phyloP scores from a whole-genome alignment of 1,140 invertebrate species.

The Telenomus remus region DNA sequence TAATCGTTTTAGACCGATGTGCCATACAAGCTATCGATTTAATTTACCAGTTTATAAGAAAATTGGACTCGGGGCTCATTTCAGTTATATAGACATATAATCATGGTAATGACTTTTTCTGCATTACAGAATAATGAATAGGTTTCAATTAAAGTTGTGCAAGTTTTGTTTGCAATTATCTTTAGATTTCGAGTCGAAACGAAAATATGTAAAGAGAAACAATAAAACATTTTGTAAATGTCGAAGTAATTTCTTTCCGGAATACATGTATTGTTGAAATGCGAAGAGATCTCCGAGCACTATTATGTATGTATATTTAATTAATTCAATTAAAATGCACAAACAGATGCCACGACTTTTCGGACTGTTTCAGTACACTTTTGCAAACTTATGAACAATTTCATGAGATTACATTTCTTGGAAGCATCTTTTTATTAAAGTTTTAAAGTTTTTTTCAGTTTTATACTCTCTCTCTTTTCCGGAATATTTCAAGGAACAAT shows the following conservation, averaged over 20 bases:
- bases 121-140: constrained; percentile 4
- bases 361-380: constrained; percentile 11
- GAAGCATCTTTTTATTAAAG: constrained; percentile 22
- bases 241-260: not conserved
- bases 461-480: constrained; percentile 7
- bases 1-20: constrained; percentile 1
- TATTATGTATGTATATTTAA: constrained; percentile 28
- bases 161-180: not conserved
- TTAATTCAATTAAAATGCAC: constrained; percentile 34
- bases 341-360: constrained; percentile 19
- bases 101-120: constrained; percentile 4
- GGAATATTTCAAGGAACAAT: constrained; percentile 1
- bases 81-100: constrained; percentile 14
- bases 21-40: constrained; percentile 6
- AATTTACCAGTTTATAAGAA: constrained; percentile 23
- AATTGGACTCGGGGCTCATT: constrained; percentile 6
- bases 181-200: not conserved
- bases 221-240: not conserved
- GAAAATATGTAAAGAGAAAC: no score
- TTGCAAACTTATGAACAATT: constrained; percentile 37
- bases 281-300: not conserved
- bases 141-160: not conserved
- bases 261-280: not conserved
- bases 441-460: constrained; percentile 18
- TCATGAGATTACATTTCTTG: constrained; percentile 33